A percentile compares a stretch with the other conserved stretches of the same genome.
Evolutionary conservation across 2,888 invertebrate species (phyloP).

Genomic region (Clostera curtula): DNA sequence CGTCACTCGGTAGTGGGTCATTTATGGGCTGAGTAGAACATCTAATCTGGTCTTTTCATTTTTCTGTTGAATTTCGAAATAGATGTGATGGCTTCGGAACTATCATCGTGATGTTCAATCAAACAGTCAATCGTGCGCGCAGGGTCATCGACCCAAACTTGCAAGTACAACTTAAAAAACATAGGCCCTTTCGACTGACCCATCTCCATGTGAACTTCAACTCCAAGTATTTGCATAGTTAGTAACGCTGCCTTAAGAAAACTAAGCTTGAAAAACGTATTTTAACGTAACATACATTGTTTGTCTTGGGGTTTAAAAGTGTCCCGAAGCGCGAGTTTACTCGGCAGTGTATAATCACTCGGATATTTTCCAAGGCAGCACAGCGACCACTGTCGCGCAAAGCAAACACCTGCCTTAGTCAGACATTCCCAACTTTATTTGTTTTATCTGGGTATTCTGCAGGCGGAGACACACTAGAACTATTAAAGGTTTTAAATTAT

Average conservation of each 20-base stretch:
- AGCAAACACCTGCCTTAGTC: slow-evolving; percentile 41
- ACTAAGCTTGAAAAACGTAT: slow-evolving; percentile 22
- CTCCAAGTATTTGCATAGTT: slow-evolving; percentile 46
- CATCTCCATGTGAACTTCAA: slow-evolving; percentile 20
- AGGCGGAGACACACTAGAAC: slow-evolving; percentile 5
- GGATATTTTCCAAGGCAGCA: slow-evolving; percentile 39
- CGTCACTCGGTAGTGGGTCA: too few species aligned
- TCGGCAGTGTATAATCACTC: slow-evolving; percentile 29
- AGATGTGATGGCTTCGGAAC: slow-evolving; percentile 7
- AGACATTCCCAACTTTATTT: slow-evolving; percentile 36
- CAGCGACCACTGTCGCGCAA: slow-evolving; percentile 36
- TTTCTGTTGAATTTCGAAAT: slow-evolving; percentile 6
- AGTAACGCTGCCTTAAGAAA: slow-evolving; percentile 27
- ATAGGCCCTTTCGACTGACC: slow-evolving; percentile 35
- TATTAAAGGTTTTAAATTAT: background rate
- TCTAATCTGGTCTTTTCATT: too few species aligned
- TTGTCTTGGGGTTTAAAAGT: slow-evolving; percentile 22
- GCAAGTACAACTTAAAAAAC: slow-evolving; percentile 60
- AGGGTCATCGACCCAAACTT: slow-evolving; percentile 62
- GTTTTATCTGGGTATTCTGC: slow-evolving; percentile 26
- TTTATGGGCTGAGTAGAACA: too few species aligned
- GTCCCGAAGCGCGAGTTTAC: slow-evolving; percentile 22
- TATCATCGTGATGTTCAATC: slow-evolving; percentile 33
- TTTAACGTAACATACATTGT: slow-evolving; percentile 25
- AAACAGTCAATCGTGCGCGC: slow-evolving; percentile 54